A percentile compares a stretch with the other conserved stretches of the same genome.
These are phyloP conservation scores for Lissocephala sabroskyi DNA, from an alignment of 2,888 invertebrate species.

Conservation along the genomic window DNA sequence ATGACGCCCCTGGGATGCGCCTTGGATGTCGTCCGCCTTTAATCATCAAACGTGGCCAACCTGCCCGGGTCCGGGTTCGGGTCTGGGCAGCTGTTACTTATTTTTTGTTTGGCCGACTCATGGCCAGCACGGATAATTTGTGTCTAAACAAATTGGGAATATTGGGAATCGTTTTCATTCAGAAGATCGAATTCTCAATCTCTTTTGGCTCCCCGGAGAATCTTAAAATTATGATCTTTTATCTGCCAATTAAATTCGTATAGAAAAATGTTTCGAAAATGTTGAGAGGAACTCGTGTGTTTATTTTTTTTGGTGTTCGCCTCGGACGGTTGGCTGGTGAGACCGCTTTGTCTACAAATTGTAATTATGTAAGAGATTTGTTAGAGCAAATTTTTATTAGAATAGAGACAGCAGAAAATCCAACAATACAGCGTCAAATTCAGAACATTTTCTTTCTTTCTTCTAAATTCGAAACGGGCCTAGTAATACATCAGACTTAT, in stretches of 20 bases:
- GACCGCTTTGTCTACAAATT: neutral
- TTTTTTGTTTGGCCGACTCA: too few relatives aligned
- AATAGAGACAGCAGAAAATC: neutral
- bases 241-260: neutral
- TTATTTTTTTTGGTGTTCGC: too few relatives aligned
- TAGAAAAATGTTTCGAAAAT: too few relatives aligned
- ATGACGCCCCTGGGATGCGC: conserved; percentile 2
- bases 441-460: conserved; percentile 33
- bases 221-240: neutral
- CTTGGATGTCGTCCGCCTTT: neutral
- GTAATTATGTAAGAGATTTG: neutral
- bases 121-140: neutral
- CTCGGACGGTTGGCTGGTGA: too few relatives aligned
- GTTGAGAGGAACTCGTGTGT: too few relatives aligned
- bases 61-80: neutral
- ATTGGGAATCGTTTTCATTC: too few relatives aligned
- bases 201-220: too few relatives aligned
- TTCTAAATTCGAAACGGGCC: conserved; percentile 37
- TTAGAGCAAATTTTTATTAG: conserved; percentile 1
- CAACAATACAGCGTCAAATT: neutral
- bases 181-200: neutral
- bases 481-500: conserved; percentile 58
- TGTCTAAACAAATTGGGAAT: conserved; percentile 1
- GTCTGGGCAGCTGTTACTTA: conserved; percentile 2
- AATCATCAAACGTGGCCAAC: conserved; percentile 1